These are phyloP conservation scores for Ectemnius lituratus DNA, from an alignment of 2,888 invertebrate genomes.

Conservation along the genomic window DNA sequence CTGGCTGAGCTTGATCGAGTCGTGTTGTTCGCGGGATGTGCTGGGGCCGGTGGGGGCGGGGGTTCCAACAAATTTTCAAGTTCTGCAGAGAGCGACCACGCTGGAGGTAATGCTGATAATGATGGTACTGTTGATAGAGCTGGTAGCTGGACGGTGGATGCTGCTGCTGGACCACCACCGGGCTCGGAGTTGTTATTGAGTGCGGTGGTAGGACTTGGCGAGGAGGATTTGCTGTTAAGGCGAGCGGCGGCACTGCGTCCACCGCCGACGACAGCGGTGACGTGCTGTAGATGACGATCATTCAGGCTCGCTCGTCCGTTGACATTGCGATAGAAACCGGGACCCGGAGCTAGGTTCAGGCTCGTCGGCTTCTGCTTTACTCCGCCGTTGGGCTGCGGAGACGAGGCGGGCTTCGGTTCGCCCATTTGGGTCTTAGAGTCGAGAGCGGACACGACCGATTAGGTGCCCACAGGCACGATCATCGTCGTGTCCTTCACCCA, in stretches of 20 bases:
- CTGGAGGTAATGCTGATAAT: conserved; percentile 68
- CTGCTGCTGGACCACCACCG: conserved; percentile 56
- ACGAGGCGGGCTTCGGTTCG: conserved; percentile 73
- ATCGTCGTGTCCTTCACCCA: conserved; percentile 30
- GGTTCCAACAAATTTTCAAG: conserved; percentile 73
- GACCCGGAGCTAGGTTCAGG: conserved; percentile 73
- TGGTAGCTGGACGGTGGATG: conserved; percentile 65
- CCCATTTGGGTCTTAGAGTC: conserved; percentile 71
- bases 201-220: conserved; percentile 59
- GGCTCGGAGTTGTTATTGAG: conserved; percentile 43
- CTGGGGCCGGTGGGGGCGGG: conserved; percentile 74
- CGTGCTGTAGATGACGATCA: conserved; percentile 75
- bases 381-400: conserved; percentile 76
- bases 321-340: conserved; percentile 76
- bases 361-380: conserved; percentile 75
- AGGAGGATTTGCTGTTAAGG: conserved; percentile 64
- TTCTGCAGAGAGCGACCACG: conserved; percentile 71
- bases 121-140: conserved; percentile 69
- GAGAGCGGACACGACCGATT: conserved; percentile 54
- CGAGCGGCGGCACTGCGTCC: conserved; percentile 63
- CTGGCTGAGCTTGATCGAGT: conserved; percentile 60
- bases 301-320: conserved; percentile 75
- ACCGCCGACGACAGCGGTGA: conserved; percentile 67
- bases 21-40: conserved; percentile 64
- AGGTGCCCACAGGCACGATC: conserved; percentile 53